Conservation (phyloP, 2,797 vertebrate genomes). For the Gallinago stenura region DNA sequence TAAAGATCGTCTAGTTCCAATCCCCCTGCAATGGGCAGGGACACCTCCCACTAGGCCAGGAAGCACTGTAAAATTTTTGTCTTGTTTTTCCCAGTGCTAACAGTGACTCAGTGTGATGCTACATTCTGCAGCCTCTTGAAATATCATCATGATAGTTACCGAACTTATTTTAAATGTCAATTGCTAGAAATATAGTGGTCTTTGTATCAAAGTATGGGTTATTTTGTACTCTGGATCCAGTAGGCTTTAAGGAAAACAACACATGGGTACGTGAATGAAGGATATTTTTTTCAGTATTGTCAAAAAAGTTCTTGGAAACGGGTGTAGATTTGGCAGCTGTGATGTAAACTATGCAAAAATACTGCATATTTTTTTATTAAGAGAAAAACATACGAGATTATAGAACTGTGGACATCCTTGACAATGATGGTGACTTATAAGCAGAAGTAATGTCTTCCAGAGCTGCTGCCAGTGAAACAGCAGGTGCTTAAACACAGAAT, state of each 20-base stretch:
- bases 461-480: not conserved
- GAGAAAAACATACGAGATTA: not conserved
- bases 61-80: not conserved
- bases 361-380: too few relatives aligned
- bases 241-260: not conserved
- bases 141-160: not conserved
- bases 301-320: not conserved
- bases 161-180: not conserved
- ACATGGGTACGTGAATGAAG: accelerated
- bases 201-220: not conserved
- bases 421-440: not conserved
- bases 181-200: not conserved
- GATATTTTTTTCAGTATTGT: not conserved
- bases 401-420: not conserved
- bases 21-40: too few relatives aligned
- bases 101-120: not conserved
- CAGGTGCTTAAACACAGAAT: not conserved
- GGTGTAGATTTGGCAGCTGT: not conserved
- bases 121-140: not conserved
- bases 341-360: not conserved
- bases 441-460: not conserved
- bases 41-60: too few relatives aligned
- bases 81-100: not conserved
- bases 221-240: not conserved
- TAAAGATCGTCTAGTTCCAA: too few relatives aligned